Evolutionary conservation across 2,888 invertebrate species (phyloP), one percentile per base, ranked within the genome.

Genomic region (Phalera bucephala): DNA sequence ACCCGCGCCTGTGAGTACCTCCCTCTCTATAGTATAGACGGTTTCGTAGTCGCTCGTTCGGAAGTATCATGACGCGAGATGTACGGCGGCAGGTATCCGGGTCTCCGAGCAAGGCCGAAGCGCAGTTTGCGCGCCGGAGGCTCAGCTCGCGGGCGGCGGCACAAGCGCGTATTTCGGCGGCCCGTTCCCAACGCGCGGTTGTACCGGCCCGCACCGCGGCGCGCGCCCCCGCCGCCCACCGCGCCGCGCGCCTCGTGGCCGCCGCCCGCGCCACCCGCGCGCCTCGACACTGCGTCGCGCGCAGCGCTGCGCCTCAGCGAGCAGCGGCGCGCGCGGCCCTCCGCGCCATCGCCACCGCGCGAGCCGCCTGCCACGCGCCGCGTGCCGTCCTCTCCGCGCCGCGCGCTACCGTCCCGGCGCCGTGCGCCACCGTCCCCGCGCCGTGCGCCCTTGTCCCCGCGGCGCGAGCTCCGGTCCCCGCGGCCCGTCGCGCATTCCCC

Each of bases 121-220:
- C 31, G 46, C 11, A 12, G 30, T 14, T 51, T 50, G 19, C 15
- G 22, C 3, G 49, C 40, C 36, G 22, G 52, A 23, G 30, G 36
- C 19, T 40, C 54, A 33, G 33, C 36, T 8, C 62, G 60, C 14
- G 48, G 45, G 11, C 53, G 56, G 11, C 63, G 61, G 20, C 58
- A 47, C 27, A 66, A 61, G 45, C 71, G 61, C 40, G 52, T 56
- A 36, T 69, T 59, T 40, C 62, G 63, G 15, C 67, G 67, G 4
- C 62, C 47, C 27, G 70, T 76, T 45, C 82, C 84, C 37, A 84
- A 83, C 69, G 49, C 80, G 45, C 78, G 84, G 6, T 66, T 84
- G 45, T 85, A 84, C 70, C 69, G 72, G 45, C 79, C 82, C 9
- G 69, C 58, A 22, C 72, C 74, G 21, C 56, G 62, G 32, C 71